Percentiles rank a stretch among this genome's conserved stretches.
Conservation (phyloP, 2,888 invertebrate species). For the Mesochorus sp. region DNA sequence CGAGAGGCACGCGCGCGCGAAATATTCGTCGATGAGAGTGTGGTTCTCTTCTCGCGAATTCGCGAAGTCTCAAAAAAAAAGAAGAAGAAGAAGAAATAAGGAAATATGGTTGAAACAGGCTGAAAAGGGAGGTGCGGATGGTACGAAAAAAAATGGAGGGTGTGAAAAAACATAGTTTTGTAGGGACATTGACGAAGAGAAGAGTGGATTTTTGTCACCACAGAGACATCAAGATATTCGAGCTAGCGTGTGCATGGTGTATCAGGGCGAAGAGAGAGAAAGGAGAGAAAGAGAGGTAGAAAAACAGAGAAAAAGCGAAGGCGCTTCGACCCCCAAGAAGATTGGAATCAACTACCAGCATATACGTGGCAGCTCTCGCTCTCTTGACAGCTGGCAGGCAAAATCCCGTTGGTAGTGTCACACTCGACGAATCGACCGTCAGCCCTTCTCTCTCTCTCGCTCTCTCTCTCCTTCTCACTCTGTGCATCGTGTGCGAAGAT, state of each 20-base stretch:
- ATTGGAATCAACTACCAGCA: conserved; percentile 54
- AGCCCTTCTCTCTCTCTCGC: conserved; percentile 7
- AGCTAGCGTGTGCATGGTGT: conserved; percentile 1
- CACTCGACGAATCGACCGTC: conserved; percentile 49
- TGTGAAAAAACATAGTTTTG: background rate
- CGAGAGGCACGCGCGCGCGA: conserved; percentile 30
- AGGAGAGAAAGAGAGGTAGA: background rate
- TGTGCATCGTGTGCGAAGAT: conserved; percentile 46
- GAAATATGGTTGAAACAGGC: conserved; percentile 20
- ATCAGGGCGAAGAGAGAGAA: background rate
- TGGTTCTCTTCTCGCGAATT: conserved; percentile 25
- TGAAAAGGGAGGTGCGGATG: background rate
- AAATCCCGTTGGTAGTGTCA: conserved; percentile 61
- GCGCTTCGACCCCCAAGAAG: conserved; percentile 46
- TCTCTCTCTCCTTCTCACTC: background rate
- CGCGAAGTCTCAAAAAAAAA: conserved; percentile 10
- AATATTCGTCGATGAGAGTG: conserved; percentile 60
- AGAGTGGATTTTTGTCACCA: conserved; percentile 32
- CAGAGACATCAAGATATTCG: conserved; percentile 3
- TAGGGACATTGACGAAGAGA: background rate
- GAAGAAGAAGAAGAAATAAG: no score
- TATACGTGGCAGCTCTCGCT: conserved; percentile 3
- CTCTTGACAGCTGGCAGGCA: conserved; percentile 61
- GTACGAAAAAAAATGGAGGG: background rate
- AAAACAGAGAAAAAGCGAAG: conserved; percentile 15